These are phyloP conservation scores for Drosophila quadrilineata DNA, from an alignment of 1,140 invertebrate genomes.

Conservation along the genomic window DNA sequence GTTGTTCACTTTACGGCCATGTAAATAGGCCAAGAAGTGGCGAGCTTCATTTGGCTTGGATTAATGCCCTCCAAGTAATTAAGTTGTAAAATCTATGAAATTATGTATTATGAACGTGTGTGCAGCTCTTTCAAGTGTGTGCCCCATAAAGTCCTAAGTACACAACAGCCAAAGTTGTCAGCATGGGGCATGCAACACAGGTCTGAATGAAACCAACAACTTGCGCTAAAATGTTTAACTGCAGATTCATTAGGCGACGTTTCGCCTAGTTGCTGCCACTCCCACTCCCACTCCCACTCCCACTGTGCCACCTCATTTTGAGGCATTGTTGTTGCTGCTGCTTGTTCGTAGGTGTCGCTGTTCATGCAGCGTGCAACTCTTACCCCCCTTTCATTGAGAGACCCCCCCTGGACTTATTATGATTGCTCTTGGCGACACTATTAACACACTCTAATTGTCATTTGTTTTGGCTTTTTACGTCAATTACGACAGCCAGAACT, in stretches of 20 bases:
- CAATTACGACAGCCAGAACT: constrained; percentile 34
- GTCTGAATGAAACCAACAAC: not conserved
- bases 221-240: constrained; percentile 39
- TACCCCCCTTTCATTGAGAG: no score
- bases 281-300: not conserved
- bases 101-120: constrained; percentile 5
- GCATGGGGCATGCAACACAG: not conserved
- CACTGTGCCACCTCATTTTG: not conserved
- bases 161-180: constrained; percentile 23
- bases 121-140: constrained; percentile 42
- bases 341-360: constrained; percentile 35
- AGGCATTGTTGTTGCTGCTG: not conserved
- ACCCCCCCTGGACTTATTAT: constrained; percentile 14
- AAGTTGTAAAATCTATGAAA: constrained; percentile 65
- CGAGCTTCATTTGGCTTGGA: constrained; percentile 58
- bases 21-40: constrained; percentile 36
- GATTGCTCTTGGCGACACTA: constrained; percentile 33
- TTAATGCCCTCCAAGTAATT: constrained; percentile 61
- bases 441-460: constrained; percentile 74
- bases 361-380: constrained; percentile 33
- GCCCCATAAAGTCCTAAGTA: constrained; percentile 63
- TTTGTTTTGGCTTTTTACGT: constrained; percentile 56
- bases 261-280: constrained; percentile 12
- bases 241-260: constrained; percentile 43
- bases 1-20: constrained; percentile 20